Base-by-base conservation (phyloP, 2,797 vertebrate genomes). In the Pseudomugil tenellus region DNA sequence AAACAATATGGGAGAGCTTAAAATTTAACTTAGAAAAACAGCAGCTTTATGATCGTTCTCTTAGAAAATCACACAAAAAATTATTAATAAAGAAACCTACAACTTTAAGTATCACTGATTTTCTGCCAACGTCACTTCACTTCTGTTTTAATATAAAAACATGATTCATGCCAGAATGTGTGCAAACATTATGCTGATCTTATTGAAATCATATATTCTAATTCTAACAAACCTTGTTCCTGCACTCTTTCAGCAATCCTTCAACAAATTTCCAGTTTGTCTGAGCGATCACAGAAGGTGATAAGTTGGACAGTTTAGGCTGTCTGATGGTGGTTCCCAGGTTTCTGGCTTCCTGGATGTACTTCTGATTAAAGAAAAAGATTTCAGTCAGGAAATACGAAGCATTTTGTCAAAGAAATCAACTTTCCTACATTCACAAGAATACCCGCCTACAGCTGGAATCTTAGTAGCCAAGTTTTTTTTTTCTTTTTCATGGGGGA, bases 181-280 rank as follows among this genome's bases (percentile, higher is more conserved):
- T 25, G 5, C 11, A 49, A 25, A 49, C 48, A 49, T 25, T 25
- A n/a, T 25, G 21, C 23, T 25, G 11, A 25, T 6, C n/a, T 23
- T 23, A 28, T 16, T 51, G 11, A 29, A 67, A 21, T 14, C 0
- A 13, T 13, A 13, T 17, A 6, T 17, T 46, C 43, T 48, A 13
- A 7, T 10, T n/a, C n/a, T n/a, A n/a, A 31, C 82, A 53, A 89
- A 99, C 98, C 97, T 99, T 99, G 87, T 98, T 98, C 72, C 97
- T 94, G 84, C 98, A 99, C 79, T 99, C 98, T 83, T 99, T 99
- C 72, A 99, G 89, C 77, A 99, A 88, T 9, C 98, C 97, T 81
- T 99, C 98, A 19, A 99, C 98, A 93, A 99, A 99, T 77, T 99
- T 99, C 96, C 97, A 99, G 89, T 99, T 99, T 12, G 98, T 99